Evolutionary conservation across 92 coral and sea anemone species (phyloP).

Genomic region (Scolanthus callimorphus): DNA sequence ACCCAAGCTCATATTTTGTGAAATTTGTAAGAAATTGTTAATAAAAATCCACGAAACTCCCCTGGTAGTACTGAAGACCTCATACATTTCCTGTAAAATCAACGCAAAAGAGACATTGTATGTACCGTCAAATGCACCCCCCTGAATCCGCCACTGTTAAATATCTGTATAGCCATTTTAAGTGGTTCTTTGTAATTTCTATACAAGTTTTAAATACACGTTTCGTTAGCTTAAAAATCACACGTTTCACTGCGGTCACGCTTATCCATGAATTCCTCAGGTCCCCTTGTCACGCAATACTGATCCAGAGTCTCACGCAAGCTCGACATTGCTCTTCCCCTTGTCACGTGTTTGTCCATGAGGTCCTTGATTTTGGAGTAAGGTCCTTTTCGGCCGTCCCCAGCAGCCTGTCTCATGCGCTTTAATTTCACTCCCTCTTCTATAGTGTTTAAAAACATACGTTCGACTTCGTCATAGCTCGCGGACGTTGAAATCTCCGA

Average conservation of each 20-base stretch:
- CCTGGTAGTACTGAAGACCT: too few relatives aligned
- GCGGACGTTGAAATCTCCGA: constrained; percentile 51
- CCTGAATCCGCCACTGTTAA: too few relatives aligned
- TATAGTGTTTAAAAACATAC: constrained; percentile 32
- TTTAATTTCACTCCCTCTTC: constrained; percentile 29
- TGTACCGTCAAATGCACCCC: too few relatives aligned
- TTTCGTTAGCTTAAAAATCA: constrained; percentile 25
- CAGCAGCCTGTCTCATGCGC: constrained; percentile 33
- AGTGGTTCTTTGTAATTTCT: too few relatives aligned
- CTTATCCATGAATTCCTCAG: constrained; percentile 32
- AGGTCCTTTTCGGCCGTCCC: constrained; percentile 30
- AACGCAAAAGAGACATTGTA: too few relatives aligned
- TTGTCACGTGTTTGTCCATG: constrained; percentile 51
- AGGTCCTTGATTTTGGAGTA: constrained; percentile 55
- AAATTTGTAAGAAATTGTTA: too few relatives aligned
- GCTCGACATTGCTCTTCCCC: constrained; percentile 75
- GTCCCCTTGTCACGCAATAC: constrained; percentile 50
- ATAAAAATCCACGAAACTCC: too few relatives aligned
- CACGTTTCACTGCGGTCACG: constrained; percentile 71
- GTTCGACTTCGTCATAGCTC: constrained; percentile 51
- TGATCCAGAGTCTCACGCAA: constrained; percentile 66
- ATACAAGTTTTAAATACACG: too few relatives aligned
- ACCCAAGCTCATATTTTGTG: too few relatives aligned
- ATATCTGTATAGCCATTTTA: too few relatives aligned
- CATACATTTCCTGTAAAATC: too few relatives aligned